A percentile compares a stretch with the other conserved stretches of the same genome.
These are phyloP conservation scores for Malurus elegans DNA, from an alignment of 2,113 vertebrate genomes.

Conservation along the genomic window DNA sequence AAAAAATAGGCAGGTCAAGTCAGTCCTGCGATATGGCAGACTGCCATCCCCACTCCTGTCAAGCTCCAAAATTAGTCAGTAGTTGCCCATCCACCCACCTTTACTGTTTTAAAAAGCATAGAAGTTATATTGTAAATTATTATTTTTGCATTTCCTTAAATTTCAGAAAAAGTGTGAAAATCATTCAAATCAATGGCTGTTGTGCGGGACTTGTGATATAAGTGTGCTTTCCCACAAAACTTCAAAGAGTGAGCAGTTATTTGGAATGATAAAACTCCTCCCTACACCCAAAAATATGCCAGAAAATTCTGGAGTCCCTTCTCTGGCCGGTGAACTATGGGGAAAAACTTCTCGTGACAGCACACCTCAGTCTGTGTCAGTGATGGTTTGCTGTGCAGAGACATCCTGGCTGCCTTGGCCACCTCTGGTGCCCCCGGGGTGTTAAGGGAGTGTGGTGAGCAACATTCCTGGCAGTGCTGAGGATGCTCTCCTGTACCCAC, in stretches of 20 bases:
- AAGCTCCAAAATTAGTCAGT: background rate
- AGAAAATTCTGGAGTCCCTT: background rate
- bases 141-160: background rate
- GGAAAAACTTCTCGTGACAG: background rate
- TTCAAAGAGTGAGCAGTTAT: too few species aligned
- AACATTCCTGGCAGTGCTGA: background rate
- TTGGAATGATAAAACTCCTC: background rate
- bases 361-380: background rate
- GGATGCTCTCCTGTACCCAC: background rate
- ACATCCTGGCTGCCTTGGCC: background rate
- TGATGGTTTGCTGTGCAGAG: background rate
- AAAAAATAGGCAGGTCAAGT: background rate
- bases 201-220: accelerated
- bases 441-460: background rate
- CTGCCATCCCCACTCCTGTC: too few species aligned
- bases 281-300: background rate
- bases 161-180: background rate
- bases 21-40: background rate
- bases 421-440: background rate
- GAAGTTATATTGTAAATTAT: background rate
- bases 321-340: background rate
- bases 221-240: background rate
- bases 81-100: background rate
- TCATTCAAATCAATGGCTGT: background rate
- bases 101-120: background rate